A percentile compares a stretch with the other conserved stretches of the same genome.
Evolutionary conservation across 2,113 vertebrate genomes (phyloP).

Genomic region (Scalopus aquaticus): DNA sequence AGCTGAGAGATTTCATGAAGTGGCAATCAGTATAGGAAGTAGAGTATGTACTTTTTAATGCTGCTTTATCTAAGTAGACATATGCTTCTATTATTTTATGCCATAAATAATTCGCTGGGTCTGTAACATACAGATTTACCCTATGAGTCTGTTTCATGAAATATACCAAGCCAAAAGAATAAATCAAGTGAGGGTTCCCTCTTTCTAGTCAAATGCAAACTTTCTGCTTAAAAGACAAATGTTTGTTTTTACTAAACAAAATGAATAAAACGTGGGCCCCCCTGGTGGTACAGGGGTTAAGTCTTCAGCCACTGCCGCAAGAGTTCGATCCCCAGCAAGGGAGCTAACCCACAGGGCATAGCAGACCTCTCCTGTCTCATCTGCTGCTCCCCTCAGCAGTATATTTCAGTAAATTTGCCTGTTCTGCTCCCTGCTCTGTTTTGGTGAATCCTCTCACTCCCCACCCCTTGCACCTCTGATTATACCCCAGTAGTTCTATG

Average conservation of each 20-base stretch:
- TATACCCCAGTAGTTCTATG: no score
- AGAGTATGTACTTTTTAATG: background rate
- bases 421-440: no score
- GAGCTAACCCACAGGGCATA: no score
- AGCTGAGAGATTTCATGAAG: conserved; percentile 27
- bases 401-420: no score
- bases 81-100: conserved; percentile 28
- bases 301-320: no score
- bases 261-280: background rate
- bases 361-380: no score
- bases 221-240: conserved; percentile 53
- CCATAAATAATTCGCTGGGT: conserved; percentile 46
- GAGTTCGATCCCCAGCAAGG: no score
- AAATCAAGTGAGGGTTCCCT: background rate
- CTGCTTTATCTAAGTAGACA: conserved; percentile 36
- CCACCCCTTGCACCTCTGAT: no score
- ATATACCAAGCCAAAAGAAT: background rate
- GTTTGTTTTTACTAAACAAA: conserved; percentile 28
- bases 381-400: no score
- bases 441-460: no score
- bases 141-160: conserved; percentile 22
- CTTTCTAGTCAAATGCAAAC: conserved; percentile 56
- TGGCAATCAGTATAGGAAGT: conserved; percentile 15
- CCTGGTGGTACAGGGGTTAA: no score
- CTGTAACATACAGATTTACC: background rate